Conservation (phyloP, 2,888 invertebrate genomes). For the Eremobia ochroleuca region DNA sequence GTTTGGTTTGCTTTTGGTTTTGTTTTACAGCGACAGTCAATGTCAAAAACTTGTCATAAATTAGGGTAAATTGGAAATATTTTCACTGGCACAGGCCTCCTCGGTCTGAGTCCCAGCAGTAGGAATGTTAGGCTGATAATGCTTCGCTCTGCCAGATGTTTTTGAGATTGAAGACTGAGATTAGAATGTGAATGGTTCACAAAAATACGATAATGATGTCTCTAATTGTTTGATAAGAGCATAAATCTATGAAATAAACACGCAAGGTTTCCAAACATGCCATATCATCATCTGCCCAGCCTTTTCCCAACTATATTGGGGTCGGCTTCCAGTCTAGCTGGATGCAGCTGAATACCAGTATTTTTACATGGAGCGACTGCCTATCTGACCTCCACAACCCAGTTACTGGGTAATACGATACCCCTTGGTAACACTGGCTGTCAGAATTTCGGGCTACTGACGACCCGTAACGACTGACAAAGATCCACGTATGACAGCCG, state of each 20-base stretch:
- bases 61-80: neutral
- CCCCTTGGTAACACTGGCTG: no score
- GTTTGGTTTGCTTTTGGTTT: no score
- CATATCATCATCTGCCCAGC: no score
- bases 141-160: neutral
- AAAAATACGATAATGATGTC: neutral
- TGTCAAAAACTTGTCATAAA: neutral
- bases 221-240: neutral
- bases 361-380: no score
- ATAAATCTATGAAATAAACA: neutral
- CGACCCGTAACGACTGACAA: no score
- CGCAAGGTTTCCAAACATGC: neutral
- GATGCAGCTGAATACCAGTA: no score
- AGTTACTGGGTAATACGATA: no score
- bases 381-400: no score
- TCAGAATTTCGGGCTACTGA: no score
- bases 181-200: neutral
- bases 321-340: no score
- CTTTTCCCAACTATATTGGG: no score
- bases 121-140: neutral
- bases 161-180: neutral
- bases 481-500: no score
- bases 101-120: neutral
- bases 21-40: neutral
- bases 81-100: neutral